phyloP scores from a whole-genome alignment of 2,888 invertebrate species.

The Epicampocera succincta region DNA sequence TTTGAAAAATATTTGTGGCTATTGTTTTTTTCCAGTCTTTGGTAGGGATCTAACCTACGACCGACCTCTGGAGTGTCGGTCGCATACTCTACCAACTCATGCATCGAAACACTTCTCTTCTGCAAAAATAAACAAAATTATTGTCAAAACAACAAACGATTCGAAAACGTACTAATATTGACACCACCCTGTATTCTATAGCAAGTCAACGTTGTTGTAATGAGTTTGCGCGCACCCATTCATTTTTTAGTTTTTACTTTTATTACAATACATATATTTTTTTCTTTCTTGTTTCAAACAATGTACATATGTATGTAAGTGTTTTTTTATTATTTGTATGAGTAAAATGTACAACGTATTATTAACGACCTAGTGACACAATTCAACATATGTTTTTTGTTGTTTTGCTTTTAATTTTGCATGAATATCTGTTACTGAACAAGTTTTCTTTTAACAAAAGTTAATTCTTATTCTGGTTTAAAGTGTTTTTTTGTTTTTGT shows the following conservation, averaged over 20 bases:
- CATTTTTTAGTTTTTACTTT: constrained; percentile 19
- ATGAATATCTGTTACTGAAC: constrained; percentile 59
- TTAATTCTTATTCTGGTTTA: constrained; percentile 59
- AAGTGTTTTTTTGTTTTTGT: no score
- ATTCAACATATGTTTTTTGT: constrained; percentile 61
- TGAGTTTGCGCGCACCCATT: constrained; percentile 63
- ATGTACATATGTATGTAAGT: constrained; percentile 15
- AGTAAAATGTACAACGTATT: constrained; percentile 48
- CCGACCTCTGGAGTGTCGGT: no score
- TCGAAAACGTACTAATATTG: no score
- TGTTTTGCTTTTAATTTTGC: constrained; percentile 52
- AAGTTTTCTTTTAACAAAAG: constrained; percentile 48
- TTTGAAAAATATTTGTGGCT: no score
- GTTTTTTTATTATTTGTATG: constrained; percentile 27
- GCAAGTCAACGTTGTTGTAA: constrained; percentile 18
- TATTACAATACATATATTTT: constrained; percentile 4
- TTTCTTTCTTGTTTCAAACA: constrained; percentile 13
- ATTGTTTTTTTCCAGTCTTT: no score
- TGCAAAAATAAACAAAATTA: no score
- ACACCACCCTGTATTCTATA: constrained; percentile 4
- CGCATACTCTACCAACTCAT: no score
- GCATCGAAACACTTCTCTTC: no score
- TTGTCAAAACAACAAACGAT: no score
- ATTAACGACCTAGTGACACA: constrained; percentile 71
- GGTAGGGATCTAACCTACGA: no score